Evolutionary conservation across 2,888 invertebrate species (phyloP).

Genomic region (Entomobrya multifasciata): DNA sequence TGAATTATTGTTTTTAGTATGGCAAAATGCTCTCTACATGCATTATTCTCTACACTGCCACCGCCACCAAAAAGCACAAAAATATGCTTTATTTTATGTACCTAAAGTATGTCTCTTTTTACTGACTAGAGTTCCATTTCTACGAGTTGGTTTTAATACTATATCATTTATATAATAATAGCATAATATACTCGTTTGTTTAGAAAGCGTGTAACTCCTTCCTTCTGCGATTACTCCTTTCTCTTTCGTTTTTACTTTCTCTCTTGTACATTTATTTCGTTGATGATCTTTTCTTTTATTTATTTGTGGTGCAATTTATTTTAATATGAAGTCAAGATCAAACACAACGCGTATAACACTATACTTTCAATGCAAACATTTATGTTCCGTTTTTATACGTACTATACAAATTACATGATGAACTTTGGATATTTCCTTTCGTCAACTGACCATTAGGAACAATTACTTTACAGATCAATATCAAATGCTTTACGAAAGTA

Average conservation of each 20-base stretch:
- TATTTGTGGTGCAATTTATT: constrained; percentile 46
- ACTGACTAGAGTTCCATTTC: too few relatives aligned
- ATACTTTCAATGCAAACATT: too few relatives aligned
- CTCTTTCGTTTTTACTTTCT: background rate
- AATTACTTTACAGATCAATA: too few relatives aligned
- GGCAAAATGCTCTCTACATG: constrained; percentile 62
- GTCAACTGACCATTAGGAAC: too few relatives aligned
- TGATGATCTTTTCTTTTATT: constrained; percentile 59
- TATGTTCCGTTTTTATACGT: too few relatives aligned
- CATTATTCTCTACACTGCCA: constrained; percentile 37
- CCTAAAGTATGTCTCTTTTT: too few relatives aligned
- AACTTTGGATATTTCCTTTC: too few relatives aligned
- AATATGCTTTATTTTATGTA: too few relatives aligned
- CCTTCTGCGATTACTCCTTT: constrained; percentile 29
- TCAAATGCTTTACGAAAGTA: too few relatives aligned
- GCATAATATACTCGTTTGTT: constrained; percentile 27
- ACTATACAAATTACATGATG: too few relatives aligned
- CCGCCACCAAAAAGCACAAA: background rate
- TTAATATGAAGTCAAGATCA: too few relatives aligned
- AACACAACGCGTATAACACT: too few relatives aligned
- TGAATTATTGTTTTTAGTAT: constrained; percentile 74
- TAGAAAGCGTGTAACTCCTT: constrained; percentile 26
- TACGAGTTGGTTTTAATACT: constrained; percentile 11
- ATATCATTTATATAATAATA: constrained; percentile 57
- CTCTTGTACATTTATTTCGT: constrained; percentile 33